Base-by-base conservation (phyloP, 2,888 invertebrate genomes). In the Latheticus oryzae region DNA sequence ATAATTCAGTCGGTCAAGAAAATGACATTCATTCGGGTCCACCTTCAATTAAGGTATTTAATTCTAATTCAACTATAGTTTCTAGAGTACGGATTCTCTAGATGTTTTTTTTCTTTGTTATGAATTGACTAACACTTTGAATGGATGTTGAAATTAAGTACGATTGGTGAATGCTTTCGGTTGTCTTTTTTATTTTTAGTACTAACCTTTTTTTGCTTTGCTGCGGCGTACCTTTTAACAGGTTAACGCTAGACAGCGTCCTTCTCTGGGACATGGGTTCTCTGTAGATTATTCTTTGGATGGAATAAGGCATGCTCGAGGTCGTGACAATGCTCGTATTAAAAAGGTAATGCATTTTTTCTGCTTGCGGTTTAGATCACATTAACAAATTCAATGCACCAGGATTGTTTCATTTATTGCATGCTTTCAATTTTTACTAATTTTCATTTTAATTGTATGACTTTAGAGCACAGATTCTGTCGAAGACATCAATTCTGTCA, bases 391-490 rank as follows among this genome's bases (percentile, higher is more conserved):
- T 28, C 13, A 42, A 21, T 28, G 52, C 52, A 52, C 40, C 50
- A 23, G 52, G 40, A 23, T 52, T 52, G 52, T 15, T n/a, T 13
- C 32, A 13, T 16, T 16, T 48, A 8, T 33, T 33, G 33, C 33
- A 33, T 28, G 28, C 9, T 28, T 28, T 28, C 1, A 42, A 38
- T 38, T 38, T 15, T 2, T 12, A 28, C 37, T 50, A 50, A 30
- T 15, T 12, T 32, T 1, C 16, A 23, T 19, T 23, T 32, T 9
- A n/a, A n/a, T n/a, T n/a, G n/a, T n/a, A n/a, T n/a, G n/a, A n/a
- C n/a, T 40, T 28, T 48, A 94, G 93, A 93, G 93, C 77, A 89
- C 90, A 76, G 93, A 93, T 79, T 93, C 93, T 12, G 87, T 89
- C 66, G 90, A 90, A 77, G 93, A 93, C 74, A 87, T 86, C 5